Conservation (phyloP, 2,113 vertebrate genomes). For the Muntiacus muntjak region DNA sequence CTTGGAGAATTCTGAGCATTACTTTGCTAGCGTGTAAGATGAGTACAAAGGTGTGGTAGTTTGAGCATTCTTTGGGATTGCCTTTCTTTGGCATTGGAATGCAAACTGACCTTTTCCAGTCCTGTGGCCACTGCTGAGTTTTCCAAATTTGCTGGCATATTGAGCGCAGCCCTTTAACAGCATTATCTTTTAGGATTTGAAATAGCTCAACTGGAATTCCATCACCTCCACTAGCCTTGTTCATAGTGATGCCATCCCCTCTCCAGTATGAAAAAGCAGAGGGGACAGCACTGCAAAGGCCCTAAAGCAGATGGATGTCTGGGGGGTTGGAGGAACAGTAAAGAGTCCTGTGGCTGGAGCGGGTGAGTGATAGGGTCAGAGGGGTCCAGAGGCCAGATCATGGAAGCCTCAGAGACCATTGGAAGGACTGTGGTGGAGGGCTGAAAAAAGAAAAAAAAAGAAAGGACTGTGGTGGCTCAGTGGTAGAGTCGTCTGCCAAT, state of each 20-base stretch:
- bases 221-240: neutral
- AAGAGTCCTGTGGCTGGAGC: neutral
- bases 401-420: neutral
- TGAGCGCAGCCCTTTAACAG: neutral
- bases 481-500: neutral
- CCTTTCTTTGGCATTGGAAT: neutral
- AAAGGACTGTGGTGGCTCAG: neutral
- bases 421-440: neutral
- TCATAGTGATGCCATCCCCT: neutral
- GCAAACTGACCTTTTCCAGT: neutral
- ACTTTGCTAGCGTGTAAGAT: neutral
- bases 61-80: neutral
- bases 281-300: neutral
- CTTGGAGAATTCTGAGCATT: neutral
- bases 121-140: neutral
- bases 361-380: neutral
- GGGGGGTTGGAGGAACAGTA: neutral
- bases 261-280: neutral
- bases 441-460: neutral
- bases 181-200: neutral
- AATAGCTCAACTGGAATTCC: neutral
- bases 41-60: neutral
- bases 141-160: neutral
- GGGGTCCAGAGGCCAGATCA: neutral
- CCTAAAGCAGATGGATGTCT: neutral